Evolutionary conservation across 2,888 invertebrate genomes (phyloP), one percentile per base, ranked within the genome.

Genomic region (Papilio elwesi): DNA sequence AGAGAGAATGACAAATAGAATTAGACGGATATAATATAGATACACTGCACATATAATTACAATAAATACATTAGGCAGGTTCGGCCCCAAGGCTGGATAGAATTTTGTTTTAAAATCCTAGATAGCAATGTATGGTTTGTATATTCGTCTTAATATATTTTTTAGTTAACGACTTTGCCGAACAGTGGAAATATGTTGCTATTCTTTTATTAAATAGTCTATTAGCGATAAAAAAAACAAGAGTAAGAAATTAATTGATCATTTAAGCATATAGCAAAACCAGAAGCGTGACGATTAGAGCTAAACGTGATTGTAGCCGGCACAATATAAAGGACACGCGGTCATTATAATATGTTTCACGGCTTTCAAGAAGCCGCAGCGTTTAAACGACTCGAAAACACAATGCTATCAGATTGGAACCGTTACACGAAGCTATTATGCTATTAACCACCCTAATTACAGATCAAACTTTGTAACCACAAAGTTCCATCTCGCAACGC

Each of bases 361-460:
- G 80, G 80, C 80, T 82, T 80, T 83, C 85, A 86, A 83, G 78
- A 83, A 81, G 77, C 80, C 79, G 80, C 82, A 84, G 81, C 80
- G 81, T 80, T 83, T 81, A 84, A 83, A 78, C 78, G 78, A 76
- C 77, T 81, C 83, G 85, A 87, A 87, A 89, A 91, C 83, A 89
- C 89, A 89, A 90, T 87, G 80, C 83, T 80, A 82, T 87, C 86
- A 84, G 86, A 90, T 88, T 84, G 87, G 84, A 84, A 89, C 91
- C 91, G 91, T 91, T 91, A 90, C 87, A 76, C 75, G 74, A 77
- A 82, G 85, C 87, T 83, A 90, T 90, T 91, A 91, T 87, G 84
- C 83, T 83, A 86, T 83, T 91, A 92, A 90, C 86, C 81, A 88
- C 90, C 90, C 89, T 90, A 92, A 93, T 93, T 92, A 92, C 87